Percentiles rank a stretch among this genome's conserved stretches.
These are phyloP conservation scores for Rhodophaea formosa DNA, from an alignment of 2,888 invertebrate species.

Conservation along the genomic window DNA sequence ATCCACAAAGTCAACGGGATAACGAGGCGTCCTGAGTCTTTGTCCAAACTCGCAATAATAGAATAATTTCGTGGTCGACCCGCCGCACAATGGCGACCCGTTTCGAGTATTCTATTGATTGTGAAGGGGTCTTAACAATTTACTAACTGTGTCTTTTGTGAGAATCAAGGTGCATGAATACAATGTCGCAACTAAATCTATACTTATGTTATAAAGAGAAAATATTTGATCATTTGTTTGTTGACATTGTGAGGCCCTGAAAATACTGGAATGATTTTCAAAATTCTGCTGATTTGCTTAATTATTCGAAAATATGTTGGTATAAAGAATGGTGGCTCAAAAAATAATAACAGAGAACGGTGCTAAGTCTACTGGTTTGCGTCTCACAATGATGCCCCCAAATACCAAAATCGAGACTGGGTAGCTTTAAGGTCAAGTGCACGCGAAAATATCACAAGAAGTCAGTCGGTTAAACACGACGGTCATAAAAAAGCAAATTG, in stretches of 20 bases:
- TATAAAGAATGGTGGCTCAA: too few species aligned
- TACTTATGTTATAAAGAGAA: too few species aligned
- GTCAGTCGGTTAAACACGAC: neutral
- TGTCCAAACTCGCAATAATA: slow-evolving; percentile 5
- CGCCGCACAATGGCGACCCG: neutral
- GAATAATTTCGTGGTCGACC: neutral
- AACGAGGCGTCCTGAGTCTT: neutral
- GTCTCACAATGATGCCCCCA: too few species aligned
- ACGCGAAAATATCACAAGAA: neutral
- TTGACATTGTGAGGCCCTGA: too few species aligned
- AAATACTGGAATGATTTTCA: too few species aligned
- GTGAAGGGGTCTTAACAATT: slow-evolving; percentile 8
- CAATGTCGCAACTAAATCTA: too few species aligned
- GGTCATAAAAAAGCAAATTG: neutral
- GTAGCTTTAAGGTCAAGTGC: neutral
- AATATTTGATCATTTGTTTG: too few species aligned
- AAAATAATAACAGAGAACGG: too few species aligned
- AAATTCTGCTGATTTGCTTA: too few species aligned
- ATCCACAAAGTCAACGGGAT: slow-evolving; percentile 3
- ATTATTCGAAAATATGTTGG: too few species aligned
- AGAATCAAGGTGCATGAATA: neutral
- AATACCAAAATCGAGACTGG: neutral
- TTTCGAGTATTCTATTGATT: slow-evolving; percentile 9
- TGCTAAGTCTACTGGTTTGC: too few species aligned
- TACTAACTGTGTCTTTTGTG: slow-evolving; percentile 8